Conservation (phyloP, 1,140 invertebrate genomes). For the Yoshiicerus persimilis region DNA sequence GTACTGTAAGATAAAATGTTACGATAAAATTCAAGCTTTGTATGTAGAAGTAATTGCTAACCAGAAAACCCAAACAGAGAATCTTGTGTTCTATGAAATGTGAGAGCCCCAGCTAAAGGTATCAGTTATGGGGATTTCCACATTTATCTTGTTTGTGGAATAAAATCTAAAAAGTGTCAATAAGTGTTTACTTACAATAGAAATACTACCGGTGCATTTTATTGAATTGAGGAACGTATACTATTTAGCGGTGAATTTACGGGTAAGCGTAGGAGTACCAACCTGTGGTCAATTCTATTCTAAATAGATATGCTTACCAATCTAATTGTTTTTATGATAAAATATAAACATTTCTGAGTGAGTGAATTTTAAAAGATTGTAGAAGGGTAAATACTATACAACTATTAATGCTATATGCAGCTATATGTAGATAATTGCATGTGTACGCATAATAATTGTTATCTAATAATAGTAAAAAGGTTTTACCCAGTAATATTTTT, state of each 20-base stretch:
- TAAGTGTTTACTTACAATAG: no score
- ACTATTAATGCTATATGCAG: not conserved
- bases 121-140: no score
- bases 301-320: not conserved
- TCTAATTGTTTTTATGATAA: not conserved
- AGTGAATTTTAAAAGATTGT: not conserved
- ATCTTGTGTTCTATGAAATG: no score
- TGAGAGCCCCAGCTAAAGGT: no score
- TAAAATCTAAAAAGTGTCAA: no score
- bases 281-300: not conserved
- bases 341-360: not conserved
- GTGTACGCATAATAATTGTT: not conserved
- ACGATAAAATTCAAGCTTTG: no score
- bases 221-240: not conserved
- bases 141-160: no score
- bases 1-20: no score
- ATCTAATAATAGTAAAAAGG: not conserved
- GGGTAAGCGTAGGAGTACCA: not conserved
- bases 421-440: not conserved
- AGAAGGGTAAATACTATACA: not conserved
- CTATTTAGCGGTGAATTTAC: not conserved
- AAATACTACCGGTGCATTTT: no score
- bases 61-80: no score
- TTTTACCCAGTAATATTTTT: not conserved
- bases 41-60: no score